Base-by-base conservation (phyloP, 2,797 vertebrate species). In the Hypotaenidia philippensis region DNA sequence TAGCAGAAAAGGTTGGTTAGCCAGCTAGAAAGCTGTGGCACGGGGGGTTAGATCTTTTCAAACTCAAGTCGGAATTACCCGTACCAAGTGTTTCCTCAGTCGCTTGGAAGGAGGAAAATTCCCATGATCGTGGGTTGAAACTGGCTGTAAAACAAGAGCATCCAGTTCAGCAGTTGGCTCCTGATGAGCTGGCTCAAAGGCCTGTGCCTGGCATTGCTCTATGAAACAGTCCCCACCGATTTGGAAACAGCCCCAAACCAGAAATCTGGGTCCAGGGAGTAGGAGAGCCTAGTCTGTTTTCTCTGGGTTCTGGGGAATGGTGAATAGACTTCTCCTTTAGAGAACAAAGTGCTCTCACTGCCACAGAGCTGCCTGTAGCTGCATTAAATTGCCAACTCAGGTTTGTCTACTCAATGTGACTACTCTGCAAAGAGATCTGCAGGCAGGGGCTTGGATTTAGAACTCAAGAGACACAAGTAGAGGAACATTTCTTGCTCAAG, bases 61-160 rank as follows among this genome's bases (percentile, higher is more conserved):
- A 74, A 52, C 94, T 97, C 96, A 96, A 98, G 80, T 95, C 85
- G 7, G 98, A 97, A 92, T 96, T 97, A 95, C 97, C 97, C 3
- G 71, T 60, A 29, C 97, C 94, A 95, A 97, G 47, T 55, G 98
- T 97, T 9, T 98, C 98, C 4, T 98, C 97, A 45, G 91, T 97
- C 25, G 96, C 96, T 77, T 97, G 83, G 83, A 97, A 94, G 95
- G 98, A 96, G 69, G 98, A 97, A 93, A 97, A 98, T 76, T 98
- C 98, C 98, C 97, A 98, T 76, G 97, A 98, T 50, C 98, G 95
- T 75, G 97, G 97, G 61, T 97, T 98, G 96, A 98, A 98, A 97
- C 96, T 98, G 77, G 98, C 98, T 98, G 97, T 72, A 81, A 89
- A 90, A 96, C 80, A 91, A 97, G 83, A 95, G 92, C 93, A 97